Evolutionary conservation across 2,113 vertebrate genomes (phyloP).

Genomic region (Sceloporus tristichus): DNA sequence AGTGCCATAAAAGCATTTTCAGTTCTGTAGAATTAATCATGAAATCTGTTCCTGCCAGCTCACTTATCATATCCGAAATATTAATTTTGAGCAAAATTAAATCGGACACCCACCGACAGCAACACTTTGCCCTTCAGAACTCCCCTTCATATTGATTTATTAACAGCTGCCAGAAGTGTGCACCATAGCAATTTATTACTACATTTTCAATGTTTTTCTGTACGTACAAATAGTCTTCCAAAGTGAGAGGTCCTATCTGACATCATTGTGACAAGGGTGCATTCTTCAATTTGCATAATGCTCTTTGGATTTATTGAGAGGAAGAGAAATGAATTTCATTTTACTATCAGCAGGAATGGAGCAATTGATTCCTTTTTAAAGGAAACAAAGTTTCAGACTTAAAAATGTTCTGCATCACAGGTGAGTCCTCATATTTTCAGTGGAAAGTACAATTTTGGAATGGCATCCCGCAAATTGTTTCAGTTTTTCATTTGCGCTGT

Average conservation of each 20-base stretch:
- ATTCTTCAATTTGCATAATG: slow-evolving; percentile 81
- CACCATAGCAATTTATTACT: slow-evolving; percentile 81
- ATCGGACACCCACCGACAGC: slow-evolving; percentile 85
- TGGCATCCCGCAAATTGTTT: slow-evolving; percentile 53
- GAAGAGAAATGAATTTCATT: slow-evolving; percentile 69
- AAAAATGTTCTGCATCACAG: slow-evolving; percentile 27
- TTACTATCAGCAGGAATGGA: slow-evolving; percentile 60
- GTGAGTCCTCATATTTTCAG: slow-evolving; percentile 54
- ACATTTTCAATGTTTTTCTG: slow-evolving; percentile 80
- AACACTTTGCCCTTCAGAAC: slow-evolving; percentile 88
- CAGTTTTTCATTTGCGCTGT: slow-evolving; percentile 52
- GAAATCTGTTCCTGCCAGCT: slow-evolving; percentile 85
- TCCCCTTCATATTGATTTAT: slow-evolving; percentile 87
- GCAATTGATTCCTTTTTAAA: slow-evolving; percentile 57
- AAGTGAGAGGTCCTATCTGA: slow-evolving; percentile 79
- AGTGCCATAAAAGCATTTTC: slow-evolving; percentile 83
- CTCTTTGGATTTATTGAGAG: slow-evolving; percentile 72
- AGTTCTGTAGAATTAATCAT: slow-evolving; percentile 84
- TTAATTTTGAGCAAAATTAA: slow-evolving; percentile 89
- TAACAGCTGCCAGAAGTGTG: slow-evolving; percentile 82
- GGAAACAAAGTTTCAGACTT: slow-evolving; percentile 57
- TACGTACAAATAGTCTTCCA: slow-evolving; percentile 81
- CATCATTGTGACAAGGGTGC: slow-evolving; percentile 71
- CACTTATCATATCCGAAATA: slow-evolving; percentile 88
- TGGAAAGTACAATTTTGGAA: slow-evolving; percentile 41